Evolutionary conservation across 2,797 vertebrate species (phyloP).

Genomic region (Xiphorhynchus erythropygius): DNA sequence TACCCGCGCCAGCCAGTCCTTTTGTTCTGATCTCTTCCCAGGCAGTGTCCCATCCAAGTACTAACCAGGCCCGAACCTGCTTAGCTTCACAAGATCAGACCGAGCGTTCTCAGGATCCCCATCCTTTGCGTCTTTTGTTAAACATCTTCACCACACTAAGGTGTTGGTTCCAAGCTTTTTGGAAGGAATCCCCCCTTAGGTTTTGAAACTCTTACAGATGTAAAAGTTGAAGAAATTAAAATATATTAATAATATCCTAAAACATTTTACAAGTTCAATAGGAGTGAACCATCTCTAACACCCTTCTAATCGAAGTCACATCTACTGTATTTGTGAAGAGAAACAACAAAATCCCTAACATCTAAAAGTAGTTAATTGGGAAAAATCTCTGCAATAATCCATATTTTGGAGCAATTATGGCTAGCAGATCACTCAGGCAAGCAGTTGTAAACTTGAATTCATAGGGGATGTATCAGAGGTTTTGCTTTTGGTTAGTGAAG

Average conservation of each 20-base stretch:
- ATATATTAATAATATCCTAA: neutral
- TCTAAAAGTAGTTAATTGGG: neutral
- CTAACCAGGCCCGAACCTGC: no score
- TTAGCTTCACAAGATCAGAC: no score
- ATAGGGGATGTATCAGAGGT: neutral
- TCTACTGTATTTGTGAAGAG: neutral
- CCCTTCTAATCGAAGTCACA: neutral
- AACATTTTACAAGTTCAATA: neutral
- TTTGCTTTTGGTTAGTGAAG: neutral
- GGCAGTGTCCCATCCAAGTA: no score
- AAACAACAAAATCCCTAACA: neutral
- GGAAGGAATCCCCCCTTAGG: no score
- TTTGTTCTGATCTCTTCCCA: no score
- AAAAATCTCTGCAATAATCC: neutral
- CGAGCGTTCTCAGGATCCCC: no score
- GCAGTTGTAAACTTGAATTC: neutral
- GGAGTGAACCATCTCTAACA: neutral
- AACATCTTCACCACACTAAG: no score
- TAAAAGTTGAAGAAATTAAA: neutral
- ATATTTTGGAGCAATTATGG: neutral
- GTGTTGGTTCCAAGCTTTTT: no score
- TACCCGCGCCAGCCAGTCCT: no score
- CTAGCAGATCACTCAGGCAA: neutral
- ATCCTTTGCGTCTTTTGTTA: no score
- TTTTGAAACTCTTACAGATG: no score